Evolutionary conservation across 23 tunicate species (phyloP).

Genomic region (Halocynthia roretzi): DNA sequence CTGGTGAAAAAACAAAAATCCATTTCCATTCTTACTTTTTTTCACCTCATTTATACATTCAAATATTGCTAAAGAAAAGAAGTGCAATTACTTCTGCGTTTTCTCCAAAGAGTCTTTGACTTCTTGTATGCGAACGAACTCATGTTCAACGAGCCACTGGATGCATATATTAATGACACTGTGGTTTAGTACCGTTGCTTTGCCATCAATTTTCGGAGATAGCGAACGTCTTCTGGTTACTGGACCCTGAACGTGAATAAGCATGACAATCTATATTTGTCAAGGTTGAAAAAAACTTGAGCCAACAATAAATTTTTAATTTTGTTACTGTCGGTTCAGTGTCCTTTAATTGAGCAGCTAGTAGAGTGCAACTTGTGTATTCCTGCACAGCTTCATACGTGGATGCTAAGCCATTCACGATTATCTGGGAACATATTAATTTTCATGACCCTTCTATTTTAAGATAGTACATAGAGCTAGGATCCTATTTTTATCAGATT

Average conservation of each 20-base stretch:
- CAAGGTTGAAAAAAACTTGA: no score
- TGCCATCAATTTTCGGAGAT: background rate
- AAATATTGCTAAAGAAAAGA: background rate
- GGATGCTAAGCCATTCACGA: slow-evolving; percentile 62
- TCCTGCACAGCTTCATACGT: slow-evolving; percentile 27
- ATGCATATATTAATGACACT: slow-evolving; percentile 31
- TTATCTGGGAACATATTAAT: slow-evolving; percentile 27
- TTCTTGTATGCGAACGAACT: slow-evolving; percentile 55
- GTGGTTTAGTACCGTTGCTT: slow-evolving; percentile 7
- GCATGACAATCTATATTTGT: background rate
- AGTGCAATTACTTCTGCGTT: background rate
- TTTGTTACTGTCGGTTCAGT: background rate
- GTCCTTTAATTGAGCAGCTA: slow-evolving; percentile 30
- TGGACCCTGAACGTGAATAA: slow-evolving; percentile 10
- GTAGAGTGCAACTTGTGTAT: slow-evolving; percentile 51
- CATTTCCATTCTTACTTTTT: background rate
- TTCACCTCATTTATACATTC: background rate
- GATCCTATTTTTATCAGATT: no score
- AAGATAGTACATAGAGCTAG: no score
- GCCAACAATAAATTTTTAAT: background rate
- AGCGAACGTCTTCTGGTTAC: slow-evolving; percentile 15
- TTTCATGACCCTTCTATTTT: background rate
- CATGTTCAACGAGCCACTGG: slow-evolving; percentile 73
- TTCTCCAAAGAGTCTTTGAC: background rate
- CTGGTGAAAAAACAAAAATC: background rate